A percentile compares a stretch with the other conserved stretches of the same genome.
phyloP scores from a whole-genome alignment of 1,140 invertebrate genomes.

The Pollicipes pollicipes region DNA sequence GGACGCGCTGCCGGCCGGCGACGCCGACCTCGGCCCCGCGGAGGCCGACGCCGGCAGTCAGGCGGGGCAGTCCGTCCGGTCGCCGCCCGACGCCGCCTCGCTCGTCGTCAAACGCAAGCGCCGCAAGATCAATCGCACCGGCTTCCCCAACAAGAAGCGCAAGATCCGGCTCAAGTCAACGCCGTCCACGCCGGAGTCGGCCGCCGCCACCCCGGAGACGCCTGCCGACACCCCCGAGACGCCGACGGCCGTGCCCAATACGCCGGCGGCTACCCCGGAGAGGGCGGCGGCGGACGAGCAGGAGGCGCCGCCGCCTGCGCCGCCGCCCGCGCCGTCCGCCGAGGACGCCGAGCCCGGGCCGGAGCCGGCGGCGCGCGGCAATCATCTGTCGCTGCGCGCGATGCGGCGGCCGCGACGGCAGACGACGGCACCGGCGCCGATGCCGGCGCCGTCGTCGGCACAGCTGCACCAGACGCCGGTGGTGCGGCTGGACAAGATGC shows the following conservation, averaged over 20 bases:
- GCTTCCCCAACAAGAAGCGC: slow-evolving; percentile 63
- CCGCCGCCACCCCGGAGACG: neutral
- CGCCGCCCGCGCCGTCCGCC: neutral
- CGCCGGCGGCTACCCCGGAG: neutral
- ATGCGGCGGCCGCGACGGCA: neutral
- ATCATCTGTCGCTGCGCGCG: too few species aligned
- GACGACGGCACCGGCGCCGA: too few species aligned
- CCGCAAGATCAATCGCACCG: slow-evolving; percentile 62
- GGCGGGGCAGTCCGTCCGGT: neutral
- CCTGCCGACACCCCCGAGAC: slow-evolving; percentile 7
- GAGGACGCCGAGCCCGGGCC: neutral
- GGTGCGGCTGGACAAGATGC: neutral
- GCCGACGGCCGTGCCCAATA: neutral
- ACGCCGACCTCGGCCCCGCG: neutral
- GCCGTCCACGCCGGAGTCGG: neutral
- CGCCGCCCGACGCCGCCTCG: neutral
- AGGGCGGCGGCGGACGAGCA: slow-evolving; percentile 8
- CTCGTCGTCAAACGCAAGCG: slow-evolving; percentile 29
- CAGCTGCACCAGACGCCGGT: neutral
- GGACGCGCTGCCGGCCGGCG: too few species aligned
- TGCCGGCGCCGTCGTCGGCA: too few species aligned
- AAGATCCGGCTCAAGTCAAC: slow-evolving; percentile 28
- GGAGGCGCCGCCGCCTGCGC: neutral
- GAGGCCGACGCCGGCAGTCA: neutral
- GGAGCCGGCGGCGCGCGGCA: too few species aligned